A percentile compares a stretch with the other conserved stretches of the same genome.
phyloP scores from a whole-genome alignment of 2,797 vertebrate species.

The Chrysocyon brachyurus region DNA sequence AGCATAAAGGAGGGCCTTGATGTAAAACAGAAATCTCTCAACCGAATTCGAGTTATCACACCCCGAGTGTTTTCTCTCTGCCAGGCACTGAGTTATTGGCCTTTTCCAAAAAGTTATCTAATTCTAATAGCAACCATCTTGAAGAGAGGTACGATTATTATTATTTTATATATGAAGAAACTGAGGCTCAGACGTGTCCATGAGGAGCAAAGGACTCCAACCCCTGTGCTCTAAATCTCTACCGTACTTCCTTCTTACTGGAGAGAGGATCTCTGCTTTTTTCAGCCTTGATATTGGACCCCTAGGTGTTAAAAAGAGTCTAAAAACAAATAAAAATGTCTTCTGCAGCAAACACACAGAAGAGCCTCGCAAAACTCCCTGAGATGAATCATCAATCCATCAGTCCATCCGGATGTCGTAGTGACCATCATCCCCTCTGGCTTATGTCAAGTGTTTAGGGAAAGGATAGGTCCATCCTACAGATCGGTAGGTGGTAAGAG shows the following conservation, averaged over 20 bases:
- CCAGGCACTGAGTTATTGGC: not conserved
- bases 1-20: not conserved
- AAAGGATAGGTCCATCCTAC: not conserved
- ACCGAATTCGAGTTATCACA: not conserved
- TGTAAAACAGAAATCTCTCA: not conserved
- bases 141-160: not conserved
- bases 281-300: constrained; percentile 52
- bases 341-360: not conserved
- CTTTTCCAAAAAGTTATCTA: constrained; percentile 40
- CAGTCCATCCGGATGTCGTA: not conserved
- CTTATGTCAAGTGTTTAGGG: not conserved
- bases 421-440: not conserved
- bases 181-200: not conserved
- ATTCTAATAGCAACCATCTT: not conserved
- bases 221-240: not conserved
- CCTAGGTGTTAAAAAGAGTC: constrained; percentile 13
- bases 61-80: not conserved
- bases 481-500: not conserved
- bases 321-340: not conserved
- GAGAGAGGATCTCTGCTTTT: constrained; percentile 56
- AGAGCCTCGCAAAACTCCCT: not conserved
- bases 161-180: constrained; percentile 2
- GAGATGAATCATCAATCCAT: not conserved
- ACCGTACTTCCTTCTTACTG: not conserved
- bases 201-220: not conserved